Percentiles rank a stretch among this genome's conserved stretches.
These are phyloP conservation scores for Cinclus mexicanus DNA, from an alignment of 2,113 vertebrate genomes.

Conservation along the genomic window DNA sequence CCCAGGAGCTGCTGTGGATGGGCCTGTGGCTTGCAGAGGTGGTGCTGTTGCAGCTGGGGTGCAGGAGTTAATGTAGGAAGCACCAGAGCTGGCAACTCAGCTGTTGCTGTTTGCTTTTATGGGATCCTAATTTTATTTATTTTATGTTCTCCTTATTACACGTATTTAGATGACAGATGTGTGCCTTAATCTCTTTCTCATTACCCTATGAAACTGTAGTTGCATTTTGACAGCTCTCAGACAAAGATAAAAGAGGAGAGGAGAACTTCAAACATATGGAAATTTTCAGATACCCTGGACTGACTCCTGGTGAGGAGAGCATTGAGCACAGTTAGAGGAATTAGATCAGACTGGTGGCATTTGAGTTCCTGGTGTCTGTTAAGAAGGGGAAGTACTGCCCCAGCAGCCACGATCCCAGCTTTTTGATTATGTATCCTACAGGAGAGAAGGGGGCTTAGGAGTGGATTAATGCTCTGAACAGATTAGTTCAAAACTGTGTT, in stretches of 20 bases:
- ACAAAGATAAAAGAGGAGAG: constrained; percentile 40
- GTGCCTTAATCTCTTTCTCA: constrained; percentile 42
- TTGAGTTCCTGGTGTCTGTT: neutral
- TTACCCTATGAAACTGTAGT: constrained; percentile 44
- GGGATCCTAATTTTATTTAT: constrained; percentile 27
- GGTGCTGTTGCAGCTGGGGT: neutral
- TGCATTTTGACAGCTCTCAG: constrained; percentile 11
- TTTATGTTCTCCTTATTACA: constrained; percentile 28
- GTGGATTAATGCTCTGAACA: constrained; percentile 52
- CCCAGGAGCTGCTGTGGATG: neutral
- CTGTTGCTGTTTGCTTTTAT: neutral
- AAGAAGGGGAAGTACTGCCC: neutral
- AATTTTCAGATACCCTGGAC: neutral
- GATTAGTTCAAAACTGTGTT: constrained; percentile 43
- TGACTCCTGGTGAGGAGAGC: constrained; percentile 20
- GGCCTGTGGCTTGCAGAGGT: neutral
- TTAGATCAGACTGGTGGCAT: constrained; percentile 23
- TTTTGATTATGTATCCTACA: constrained; percentile 10
- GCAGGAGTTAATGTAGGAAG: neutral
- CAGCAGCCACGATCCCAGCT: constrained; percentile 18
- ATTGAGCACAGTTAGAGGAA: neutral
- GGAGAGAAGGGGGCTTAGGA: neutral
- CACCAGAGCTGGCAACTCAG: neutral
- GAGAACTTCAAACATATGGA: constrained; percentile 52
- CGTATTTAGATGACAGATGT: constrained; percentile 9